Base-by-base conservation (phyloP, 2,113 vertebrate species). In the Cinclus mexicanus region DNA sequence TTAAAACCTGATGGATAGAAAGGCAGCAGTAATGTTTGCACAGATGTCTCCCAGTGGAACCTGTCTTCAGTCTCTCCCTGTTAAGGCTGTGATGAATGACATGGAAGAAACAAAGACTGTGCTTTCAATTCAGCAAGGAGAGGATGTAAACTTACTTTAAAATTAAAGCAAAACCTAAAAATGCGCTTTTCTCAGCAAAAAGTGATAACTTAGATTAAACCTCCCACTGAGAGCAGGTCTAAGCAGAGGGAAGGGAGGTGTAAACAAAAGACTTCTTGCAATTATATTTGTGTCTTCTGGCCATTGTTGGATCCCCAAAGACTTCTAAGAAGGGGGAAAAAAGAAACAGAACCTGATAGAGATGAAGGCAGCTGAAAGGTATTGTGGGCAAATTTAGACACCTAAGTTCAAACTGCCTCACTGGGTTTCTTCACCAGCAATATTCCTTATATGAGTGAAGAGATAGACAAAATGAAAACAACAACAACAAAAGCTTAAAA, bases 41-140 rank as follows among this genome's bases (percentile, higher is more conserved):
- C 77, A 93, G 69, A 95, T 91, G 87, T 95, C 77, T 87, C 94
- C 69, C 93, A 70, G 67, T 71, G 63, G 83, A 96, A 94, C 56
- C 72, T 74, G 84, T 76, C 89, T 89, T 53, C 6, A 3, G 72
- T 81, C 57, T 94, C 44, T 84, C 65, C 29, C 41, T 90, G 44
- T 61, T 89, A 71, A 84, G 56, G 77, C 37, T 90, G 46, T 85
- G 90, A 95, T 74, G 72, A 81, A 83, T 85, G 82, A 91, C 78
- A 50, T 2, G 10, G 61, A 70, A 84, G 46, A 31, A 94, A 33
- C 20, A 86, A 76, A 82, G 55, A 33, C 29, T 39, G 20, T 35
- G n/a, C 33, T 84, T 87, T 82, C 31, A n/a, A 74, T 82, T 83
- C 69, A 87, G 55, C 42, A 77, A 94, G 76, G 31, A 68, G 68